A percentile compares a stretch with the other conserved stretches of the same genome.
Evolutionary conservation across 2,113 vertebrate genomes (phyloP).

Genomic region (Cyanoliseus patagonus): DNA sequence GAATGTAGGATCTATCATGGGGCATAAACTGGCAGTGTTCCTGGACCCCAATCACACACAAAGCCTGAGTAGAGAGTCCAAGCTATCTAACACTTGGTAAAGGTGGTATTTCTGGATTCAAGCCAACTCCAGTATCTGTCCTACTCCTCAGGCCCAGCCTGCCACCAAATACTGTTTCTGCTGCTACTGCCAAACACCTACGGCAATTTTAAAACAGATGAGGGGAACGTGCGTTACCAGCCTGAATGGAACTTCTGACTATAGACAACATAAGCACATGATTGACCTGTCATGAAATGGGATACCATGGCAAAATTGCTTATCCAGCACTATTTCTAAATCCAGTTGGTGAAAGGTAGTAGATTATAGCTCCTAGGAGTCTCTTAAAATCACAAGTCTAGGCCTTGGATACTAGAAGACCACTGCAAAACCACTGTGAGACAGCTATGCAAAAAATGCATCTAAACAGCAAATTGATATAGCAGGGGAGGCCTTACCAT

Average conservation of each 20-base stretch:
- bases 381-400: not conserved
- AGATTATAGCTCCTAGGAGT: not conserved
- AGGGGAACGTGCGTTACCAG: rapidly evolving
- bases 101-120: not conserved
- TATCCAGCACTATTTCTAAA: not conserved
- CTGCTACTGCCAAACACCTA: not conserved
- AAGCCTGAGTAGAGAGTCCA: not conserved
- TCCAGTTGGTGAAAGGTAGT: not conserved
- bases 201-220: not conserved
- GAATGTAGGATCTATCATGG: not conserved
- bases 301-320: not conserved
- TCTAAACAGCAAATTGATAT: not conserved
- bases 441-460: not conserved
- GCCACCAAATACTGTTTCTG: not conserved
- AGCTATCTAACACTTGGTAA: not conserved
- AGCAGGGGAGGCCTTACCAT: conserved; percentile 80
- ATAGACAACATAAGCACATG: not conserved
- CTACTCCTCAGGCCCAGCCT: not conserved
- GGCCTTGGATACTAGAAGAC: not conserved
- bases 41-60: not conserved
- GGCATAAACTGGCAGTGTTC: not conserved
- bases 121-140: not conserved
- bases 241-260: not conserved
- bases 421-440: not conserved
- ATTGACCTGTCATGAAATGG: not conserved